These are phyloP conservation scores for Tribolium castaneum DNA, from an alignment of 1,140 invertebrate genomes.

Conservation along the genomic window DNA sequence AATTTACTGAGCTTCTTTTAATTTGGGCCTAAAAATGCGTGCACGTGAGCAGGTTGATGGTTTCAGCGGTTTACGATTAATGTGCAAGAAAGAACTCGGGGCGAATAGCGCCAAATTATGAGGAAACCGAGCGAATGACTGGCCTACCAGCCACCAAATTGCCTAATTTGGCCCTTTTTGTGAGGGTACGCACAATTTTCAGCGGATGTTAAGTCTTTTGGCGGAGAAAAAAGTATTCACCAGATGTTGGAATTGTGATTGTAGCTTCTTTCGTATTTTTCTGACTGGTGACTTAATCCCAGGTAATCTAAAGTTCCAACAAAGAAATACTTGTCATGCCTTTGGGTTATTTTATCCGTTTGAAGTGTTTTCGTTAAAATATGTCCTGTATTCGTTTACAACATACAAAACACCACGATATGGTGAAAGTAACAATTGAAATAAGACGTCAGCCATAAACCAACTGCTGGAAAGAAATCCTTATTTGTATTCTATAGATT, in stretches of 20 bases:
- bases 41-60: constrained; percentile 7
- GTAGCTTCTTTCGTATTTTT: too few relatives aligned
- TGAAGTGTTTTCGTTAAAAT: neutral
- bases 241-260: too few relatives aligned
- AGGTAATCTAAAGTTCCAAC: too few relatives aligned
- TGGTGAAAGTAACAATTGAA: neutral
- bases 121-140: neutral
- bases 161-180: neutral
- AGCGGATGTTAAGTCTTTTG: neutral
- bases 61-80: neutral
- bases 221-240: neutral
- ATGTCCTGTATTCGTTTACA: neutral
- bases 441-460: constrained; percentile 4
- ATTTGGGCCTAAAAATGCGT: constrained; percentile 11
- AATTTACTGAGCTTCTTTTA: constrained; percentile 23
- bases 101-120: constrained; percentile 6
- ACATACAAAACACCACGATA: neutral
- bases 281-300: too few relatives aligned
- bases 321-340: neutral
- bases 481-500: constrained; percentile 15
- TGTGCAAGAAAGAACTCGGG: neutral
- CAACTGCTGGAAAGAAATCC: neutral
- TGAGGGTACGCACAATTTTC: neutral
- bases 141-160: neutral
- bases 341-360: neutral